phyloP scores from a whole-genome alignment of 2,113 vertebrate species.

The Dascyllus trimaculatus region DNA sequence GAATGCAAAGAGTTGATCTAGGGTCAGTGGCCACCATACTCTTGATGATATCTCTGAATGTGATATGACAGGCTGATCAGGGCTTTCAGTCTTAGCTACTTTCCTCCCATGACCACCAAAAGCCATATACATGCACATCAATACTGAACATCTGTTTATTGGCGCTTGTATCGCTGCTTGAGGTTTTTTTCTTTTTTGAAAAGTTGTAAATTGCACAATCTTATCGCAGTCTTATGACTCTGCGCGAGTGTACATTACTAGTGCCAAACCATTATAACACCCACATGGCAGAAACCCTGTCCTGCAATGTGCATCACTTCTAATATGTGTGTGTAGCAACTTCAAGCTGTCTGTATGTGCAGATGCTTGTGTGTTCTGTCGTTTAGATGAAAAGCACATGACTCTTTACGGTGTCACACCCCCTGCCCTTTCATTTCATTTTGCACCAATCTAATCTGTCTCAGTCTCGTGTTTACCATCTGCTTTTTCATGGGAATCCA shows the following conservation, averaged over 20 bases:
- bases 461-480: slow-evolving; percentile 23
- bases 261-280: slow-evolving; percentile 26
- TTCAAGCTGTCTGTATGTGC: slow-evolving; percentile 1
- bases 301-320: neutral
- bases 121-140: slow-evolving; percentile 51
- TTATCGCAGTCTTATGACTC: slow-evolving; percentile 18
- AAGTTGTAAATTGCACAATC: slow-evolving; percentile 26
- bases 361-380: slow-evolving; percentile 16
- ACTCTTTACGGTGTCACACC: slow-evolving; percentile 1
- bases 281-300: neutral
- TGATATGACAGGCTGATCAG: slow-evolving; percentile 39
- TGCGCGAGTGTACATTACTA: neutral
- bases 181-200: slow-evolving; percentile 5
- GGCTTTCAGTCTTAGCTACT: slow-evolving; percentile 25
- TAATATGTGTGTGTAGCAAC: neutral
- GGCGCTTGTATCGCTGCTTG: slow-evolving; percentile 23
- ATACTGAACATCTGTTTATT: slow-evolving; percentile 53
- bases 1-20: slow-evolving; percentile 25
- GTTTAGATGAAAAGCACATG: slow-evolving; percentile 40
- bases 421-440: slow-evolving; percentile 38
- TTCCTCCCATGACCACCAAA: slow-evolving; percentile 39
- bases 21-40: slow-evolving; percentile 31
- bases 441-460: slow-evolving; percentile 30
- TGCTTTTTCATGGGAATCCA: slow-evolving; percentile 20
- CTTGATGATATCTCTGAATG: slow-evolving; percentile 25